phyloP scores from a whole-genome alignment of 2,888 invertebrate species.

The Epinotia brunnichana region DNA sequence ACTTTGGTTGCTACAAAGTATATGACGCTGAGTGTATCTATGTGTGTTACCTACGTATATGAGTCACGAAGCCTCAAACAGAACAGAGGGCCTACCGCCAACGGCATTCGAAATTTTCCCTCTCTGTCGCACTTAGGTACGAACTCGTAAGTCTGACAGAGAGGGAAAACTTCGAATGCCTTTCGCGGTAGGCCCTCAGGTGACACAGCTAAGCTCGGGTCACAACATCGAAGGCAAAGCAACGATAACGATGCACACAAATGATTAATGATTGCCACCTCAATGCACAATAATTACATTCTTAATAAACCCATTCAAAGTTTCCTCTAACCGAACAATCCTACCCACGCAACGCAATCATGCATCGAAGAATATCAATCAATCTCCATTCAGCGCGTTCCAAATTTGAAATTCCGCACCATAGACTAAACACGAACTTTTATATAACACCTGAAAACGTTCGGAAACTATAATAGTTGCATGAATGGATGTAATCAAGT shows the following conservation, averaged over 20 bases:
- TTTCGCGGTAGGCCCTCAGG: no score
- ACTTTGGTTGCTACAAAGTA: no score
- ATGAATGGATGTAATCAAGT: constrained; percentile 40
- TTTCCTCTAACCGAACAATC: constrained; percentile 24
- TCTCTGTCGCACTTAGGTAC: no score
- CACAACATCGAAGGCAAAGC: constrained; percentile 27
- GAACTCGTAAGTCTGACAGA: no score
- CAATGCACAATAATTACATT: constrained; percentile 36
- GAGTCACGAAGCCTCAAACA: no score
- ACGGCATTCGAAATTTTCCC: no score
- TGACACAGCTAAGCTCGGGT: constrained; percentile 27
- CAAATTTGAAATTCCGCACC: constrained; percentile 37
- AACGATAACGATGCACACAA: constrained; percentile 22
- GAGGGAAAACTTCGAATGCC: no score
- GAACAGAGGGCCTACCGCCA: no score
- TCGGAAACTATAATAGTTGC: constrained; percentile 35
- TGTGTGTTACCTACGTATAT: no score
- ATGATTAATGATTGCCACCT: constrained; percentile 41
- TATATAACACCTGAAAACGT: constrained; percentile 27
- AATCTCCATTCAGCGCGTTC: constrained; percentile 34
- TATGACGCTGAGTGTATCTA: no score
- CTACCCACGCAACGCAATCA: constrained; percentile 18
- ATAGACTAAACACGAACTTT: constrained; percentile 11
- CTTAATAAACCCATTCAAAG: constrained; percentile 39
- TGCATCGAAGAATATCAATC: constrained; percentile 27